Percentiles rank a stretch among this genome's conserved stretches.
Evolutionary conservation across 2,888 invertebrate genomes (phyloP).

Genomic region (Lissocephala sabroskyi): DNA sequence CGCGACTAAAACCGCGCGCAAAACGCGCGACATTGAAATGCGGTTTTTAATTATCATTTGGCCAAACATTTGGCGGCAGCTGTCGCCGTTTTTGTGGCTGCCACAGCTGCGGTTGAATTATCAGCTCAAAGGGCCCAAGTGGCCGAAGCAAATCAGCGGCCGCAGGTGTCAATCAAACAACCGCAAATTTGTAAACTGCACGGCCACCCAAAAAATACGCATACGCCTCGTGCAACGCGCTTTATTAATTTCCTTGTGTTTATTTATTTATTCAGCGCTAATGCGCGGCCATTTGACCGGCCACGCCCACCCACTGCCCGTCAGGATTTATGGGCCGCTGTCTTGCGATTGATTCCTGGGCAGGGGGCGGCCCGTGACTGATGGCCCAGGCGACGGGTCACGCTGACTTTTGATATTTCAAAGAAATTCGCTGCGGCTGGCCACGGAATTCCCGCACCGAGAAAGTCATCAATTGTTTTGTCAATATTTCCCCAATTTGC

Average conservation of each 20-base stretch:
- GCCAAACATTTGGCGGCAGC: too few relatives aligned
- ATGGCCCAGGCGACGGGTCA: too few relatives aligned
- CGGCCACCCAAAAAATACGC: not conserved
- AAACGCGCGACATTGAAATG: constrained; percentile 20
- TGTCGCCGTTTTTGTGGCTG: constrained; percentile 12
- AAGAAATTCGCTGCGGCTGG: not conserved
- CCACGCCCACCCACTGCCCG: too few relatives aligned
- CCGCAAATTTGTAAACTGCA: not conserved
- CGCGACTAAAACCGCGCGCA: constrained; percentile 3
- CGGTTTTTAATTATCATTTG: constrained; percentile 48
- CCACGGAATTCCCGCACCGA: too few relatives aligned
- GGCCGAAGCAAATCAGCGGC: not conserved
- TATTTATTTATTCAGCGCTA: constrained; percentile 36
- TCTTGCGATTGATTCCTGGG: constrained; percentile 4
- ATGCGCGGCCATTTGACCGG: constrained; percentile 10
- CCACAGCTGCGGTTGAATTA: constrained; percentile 14
- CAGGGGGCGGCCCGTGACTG: too few relatives aligned
- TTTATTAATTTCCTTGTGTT: constrained; percentile 10
- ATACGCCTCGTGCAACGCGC: constrained; percentile 2
- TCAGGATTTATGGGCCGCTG: constrained; percentile 35
- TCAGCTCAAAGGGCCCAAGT: too few relatives aligned
- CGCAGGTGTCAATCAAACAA: not conserved
- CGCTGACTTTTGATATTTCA: not conserved
- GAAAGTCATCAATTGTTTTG: constrained; percentile 54
- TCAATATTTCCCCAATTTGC: constrained; percentile 59